These are phyloP conservation scores for Eospalax fontanierii DNA, from an alignment of 2,797 vertebrate species.

Conservation along the genomic window DNA sequence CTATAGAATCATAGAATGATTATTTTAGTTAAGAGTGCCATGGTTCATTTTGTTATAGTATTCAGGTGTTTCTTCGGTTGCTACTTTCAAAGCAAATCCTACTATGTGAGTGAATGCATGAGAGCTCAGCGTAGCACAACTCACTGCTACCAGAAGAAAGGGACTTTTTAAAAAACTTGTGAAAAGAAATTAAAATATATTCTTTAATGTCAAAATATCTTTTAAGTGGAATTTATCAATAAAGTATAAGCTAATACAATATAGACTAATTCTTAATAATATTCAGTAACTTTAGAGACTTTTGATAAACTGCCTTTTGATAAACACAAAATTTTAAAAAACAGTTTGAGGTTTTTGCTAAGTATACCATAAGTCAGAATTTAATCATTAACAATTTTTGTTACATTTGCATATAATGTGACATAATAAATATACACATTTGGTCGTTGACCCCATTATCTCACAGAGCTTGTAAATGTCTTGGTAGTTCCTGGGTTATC, in stretches of 20 bases:
- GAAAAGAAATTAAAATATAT: constrained; percentile 58
- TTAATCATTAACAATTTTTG: constrained; percentile 5
- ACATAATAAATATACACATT: background rate
- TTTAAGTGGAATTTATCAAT: constrained; percentile 31
- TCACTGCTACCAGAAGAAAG: constrained; percentile 34
- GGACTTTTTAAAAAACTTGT: background rate
- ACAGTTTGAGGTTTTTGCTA: constrained; percentile 7
- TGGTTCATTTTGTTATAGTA: constrained; percentile 22
- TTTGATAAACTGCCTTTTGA: background rate
- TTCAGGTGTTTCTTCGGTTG: constrained; percentile 41
- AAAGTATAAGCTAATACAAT: background rate
- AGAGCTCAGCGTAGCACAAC: background rate
- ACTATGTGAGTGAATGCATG: background rate
- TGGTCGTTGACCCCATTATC: background rate
- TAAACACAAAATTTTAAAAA: constrained; percentile 47
- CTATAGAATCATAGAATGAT: background rate
- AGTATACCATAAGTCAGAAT: constrained; percentile 29
- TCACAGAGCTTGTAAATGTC: background rate
- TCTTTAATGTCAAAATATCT: constrained; percentile 7
- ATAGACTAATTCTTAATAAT: background rate
- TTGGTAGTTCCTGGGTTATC: background rate
- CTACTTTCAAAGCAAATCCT: constrained; percentile 43
- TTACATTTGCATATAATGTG: background rate
- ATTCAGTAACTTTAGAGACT: background rate
- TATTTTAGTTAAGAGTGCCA: constrained; percentile 54